Conservation (phyloP, 2,888 invertebrate species). For the Onchidella celtica region DNA sequence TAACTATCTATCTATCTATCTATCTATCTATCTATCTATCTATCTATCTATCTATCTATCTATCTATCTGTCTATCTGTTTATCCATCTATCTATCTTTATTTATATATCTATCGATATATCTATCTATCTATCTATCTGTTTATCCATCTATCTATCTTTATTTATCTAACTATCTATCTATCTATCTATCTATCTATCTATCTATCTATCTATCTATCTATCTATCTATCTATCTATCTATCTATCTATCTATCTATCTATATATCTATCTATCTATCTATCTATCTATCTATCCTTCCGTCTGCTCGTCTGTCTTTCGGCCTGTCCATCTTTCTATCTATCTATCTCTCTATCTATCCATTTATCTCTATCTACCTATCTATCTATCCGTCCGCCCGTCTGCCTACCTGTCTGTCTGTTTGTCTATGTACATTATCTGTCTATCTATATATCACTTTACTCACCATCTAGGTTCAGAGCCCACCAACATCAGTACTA, state of each 20-base stretch:
- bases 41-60: background rate
- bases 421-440: too few species aligned
- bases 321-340: background rate
- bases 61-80: too few species aligned
- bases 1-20: too few species aligned
- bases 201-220: too few species aligned
- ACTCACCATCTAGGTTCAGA: conserved; percentile 67
- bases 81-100: background rate
- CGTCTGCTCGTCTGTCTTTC: background rate
- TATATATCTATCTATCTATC: background rate
- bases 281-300: background rate
- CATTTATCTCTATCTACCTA: background rate
- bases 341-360: background rate
- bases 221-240: background rate
- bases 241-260: background rate
- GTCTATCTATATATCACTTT: too few species aligned
- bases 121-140: too few species aligned
- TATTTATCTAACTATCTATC: too few species aligned
- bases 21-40: background rate
- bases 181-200: too few species aligned
- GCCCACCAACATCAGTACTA: conserved; percentile 86
- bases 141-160: too few species aligned
- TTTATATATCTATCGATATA: too few species aligned
- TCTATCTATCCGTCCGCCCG: background rate
- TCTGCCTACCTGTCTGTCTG: too few species aligned